phyloP scores from a whole-genome alignment of 2,113 vertebrate genomes.

The Gobiocypris rarus region DNA sequence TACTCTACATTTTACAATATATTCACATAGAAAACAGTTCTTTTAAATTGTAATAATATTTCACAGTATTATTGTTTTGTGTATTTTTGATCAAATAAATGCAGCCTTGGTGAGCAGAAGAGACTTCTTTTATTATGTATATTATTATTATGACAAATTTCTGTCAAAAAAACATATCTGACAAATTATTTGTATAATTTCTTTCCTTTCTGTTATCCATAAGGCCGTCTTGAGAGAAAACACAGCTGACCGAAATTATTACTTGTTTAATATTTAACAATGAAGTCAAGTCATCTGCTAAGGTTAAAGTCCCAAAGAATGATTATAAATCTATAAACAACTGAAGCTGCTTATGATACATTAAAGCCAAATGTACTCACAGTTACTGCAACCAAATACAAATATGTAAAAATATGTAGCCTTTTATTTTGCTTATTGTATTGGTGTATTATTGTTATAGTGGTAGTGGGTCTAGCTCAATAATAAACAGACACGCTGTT shows the following conservation, averaged over 20 bases:
- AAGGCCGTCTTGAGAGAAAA: neutral
- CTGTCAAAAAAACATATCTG: neutral
- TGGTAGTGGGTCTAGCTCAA: no score
- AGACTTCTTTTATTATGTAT: no score
- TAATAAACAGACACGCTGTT: no score
- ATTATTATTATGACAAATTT: neutral
- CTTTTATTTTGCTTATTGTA: neutral
- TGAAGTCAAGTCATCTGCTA: conserved; percentile 47
- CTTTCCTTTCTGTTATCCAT: neutral
- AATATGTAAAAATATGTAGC: no score
- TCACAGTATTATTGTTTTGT: neutral
- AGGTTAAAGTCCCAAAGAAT: conserved; percentile 31
- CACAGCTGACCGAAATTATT: neutral
- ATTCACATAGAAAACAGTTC: neutral
- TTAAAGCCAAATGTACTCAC: neutral
- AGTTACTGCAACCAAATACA: no score
- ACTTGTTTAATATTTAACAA: conserved; percentile 16
- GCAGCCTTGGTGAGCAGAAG: no score
- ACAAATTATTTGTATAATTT: neutral
- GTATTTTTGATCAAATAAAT: neutral
- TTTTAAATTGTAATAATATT: neutral
- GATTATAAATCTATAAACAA: neutral
- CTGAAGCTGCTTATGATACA: neutral
- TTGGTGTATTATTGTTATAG: no score
- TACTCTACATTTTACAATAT: neutral